These are phyloP conservation scores for Hymenopus coronatus DNA, from an alignment of 2,888 invertebrate species.

Conservation along the genomic window DNA sequence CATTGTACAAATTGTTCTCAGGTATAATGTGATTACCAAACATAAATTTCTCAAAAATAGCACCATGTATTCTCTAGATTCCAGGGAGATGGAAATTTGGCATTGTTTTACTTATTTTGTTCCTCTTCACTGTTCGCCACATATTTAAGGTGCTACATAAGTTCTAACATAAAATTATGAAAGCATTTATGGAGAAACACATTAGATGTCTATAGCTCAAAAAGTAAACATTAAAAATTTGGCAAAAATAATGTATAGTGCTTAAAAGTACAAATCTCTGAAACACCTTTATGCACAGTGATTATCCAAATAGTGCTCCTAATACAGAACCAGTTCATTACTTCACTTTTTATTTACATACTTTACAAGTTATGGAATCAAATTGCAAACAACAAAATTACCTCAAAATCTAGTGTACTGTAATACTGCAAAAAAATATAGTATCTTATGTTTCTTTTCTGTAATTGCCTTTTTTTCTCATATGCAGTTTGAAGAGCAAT, in stretches of 20 bases:
- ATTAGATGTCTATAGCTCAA: not conserved
- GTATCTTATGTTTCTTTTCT: slow-evolving; percentile 1
- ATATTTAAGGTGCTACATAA: not conserved
- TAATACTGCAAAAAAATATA: slow-evolving; percentile 2
- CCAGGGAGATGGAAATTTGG: not conserved
- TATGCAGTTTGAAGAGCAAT: not conserved
- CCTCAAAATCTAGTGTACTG: slow-evolving; percentile 1
- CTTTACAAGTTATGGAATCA: not conserved
- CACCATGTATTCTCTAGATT: not conserved
- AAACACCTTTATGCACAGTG: not conserved
- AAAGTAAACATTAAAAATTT: too few relatives aligned
- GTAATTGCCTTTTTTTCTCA: not conserved
- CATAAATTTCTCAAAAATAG: slow-evolving; percentile 12
- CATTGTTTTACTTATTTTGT: not conserved
- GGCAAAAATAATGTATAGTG: too few relatives aligned
- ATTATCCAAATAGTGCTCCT: not conserved
- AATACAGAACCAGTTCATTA: not conserved
- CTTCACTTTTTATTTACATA: not conserved
- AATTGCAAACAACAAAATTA: slow-evolving; percentile 19
- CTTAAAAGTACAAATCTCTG: not conserved
- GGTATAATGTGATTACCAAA: slow-evolving; percentile 24
- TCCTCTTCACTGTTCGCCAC: not conserved
- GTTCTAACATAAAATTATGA: not conserved
- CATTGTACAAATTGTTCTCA: slow-evolving; percentile 28
- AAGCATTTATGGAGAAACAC: not conserved